These are phyloP conservation scores for Tachysurus fulvidraco DNA, from an alignment of 2,113 vertebrate species.

Conservation along the genomic window DNA sequence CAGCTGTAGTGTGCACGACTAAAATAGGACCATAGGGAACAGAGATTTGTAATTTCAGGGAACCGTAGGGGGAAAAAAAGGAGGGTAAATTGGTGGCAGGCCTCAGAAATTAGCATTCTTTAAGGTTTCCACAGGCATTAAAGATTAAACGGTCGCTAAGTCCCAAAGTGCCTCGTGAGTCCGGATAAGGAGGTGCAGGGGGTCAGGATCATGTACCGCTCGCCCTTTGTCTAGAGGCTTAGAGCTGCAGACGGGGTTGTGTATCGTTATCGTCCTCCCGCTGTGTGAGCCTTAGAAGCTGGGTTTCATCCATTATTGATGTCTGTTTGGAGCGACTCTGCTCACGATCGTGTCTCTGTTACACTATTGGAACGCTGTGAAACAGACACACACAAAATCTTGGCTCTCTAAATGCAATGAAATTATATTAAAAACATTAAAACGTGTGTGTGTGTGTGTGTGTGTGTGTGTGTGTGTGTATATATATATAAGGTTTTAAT, in stretches of 20 bases:
- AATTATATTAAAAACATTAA: too few relatives aligned
- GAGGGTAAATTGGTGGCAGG: slow-evolving; percentile 74
- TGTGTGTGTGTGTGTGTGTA: too few relatives aligned
- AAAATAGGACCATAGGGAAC: slow-evolving; percentile 72
- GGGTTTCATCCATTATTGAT: slow-evolving; percentile 68
- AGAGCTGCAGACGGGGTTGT: slow-evolving; percentile 60
- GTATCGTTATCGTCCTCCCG: slow-evolving; percentile 60
- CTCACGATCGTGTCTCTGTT: slow-evolving; percentile 54
- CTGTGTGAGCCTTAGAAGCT: slow-evolving; percentile 59
- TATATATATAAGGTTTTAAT: background rate
- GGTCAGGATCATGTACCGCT: slow-evolving; percentile 63
- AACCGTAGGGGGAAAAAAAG: slow-evolving; percentile 54
- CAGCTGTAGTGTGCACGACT: slow-evolving; percentile 71
- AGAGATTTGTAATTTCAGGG: slow-evolving; percentile 73
- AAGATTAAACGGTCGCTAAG: slow-evolving; percentile 73
- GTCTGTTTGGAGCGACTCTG: slow-evolving; percentile 58
- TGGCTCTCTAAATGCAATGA: background rate
- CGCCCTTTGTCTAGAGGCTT: slow-evolving; percentile 58
- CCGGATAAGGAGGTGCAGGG: slow-evolving; percentile 46
- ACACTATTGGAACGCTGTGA: slow-evolving; percentile 9
- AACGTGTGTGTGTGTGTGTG: too few relatives aligned
- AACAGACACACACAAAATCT: background rate
- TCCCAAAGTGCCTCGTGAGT: slow-evolving; percentile 62
- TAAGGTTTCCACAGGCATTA: slow-evolving; percentile 70
- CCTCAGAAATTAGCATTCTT: slow-evolving; percentile 77